A percentile compares a stretch with the other conserved stretches of the same genome.
These are phyloP conservation scores for Thamnophis elegans DNA, from an alignment of 2,797 vertebrate genomes.

Conservation along the genomic window DNA sequence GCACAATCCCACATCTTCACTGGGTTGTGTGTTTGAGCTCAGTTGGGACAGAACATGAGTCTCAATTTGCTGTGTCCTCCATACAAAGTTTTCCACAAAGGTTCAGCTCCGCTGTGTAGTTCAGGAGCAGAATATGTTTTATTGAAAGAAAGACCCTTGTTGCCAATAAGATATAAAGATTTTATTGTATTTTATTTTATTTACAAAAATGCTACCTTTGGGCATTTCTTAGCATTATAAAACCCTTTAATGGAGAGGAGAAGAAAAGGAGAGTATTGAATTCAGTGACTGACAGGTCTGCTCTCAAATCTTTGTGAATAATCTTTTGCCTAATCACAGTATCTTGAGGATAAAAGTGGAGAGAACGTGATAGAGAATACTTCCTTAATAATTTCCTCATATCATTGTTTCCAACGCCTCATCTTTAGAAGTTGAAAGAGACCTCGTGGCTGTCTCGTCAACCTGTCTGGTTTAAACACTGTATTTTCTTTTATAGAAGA, in stretches of 20 bases:
- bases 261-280: not conserved
- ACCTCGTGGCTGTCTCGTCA: not conserved
- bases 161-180: not conserved
- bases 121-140: not conserved
- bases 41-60: not conserved
- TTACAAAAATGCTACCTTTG: not conserved
- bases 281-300: not conserved
- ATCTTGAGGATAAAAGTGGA: not conserved
- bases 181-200: not conserved
- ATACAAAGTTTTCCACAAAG: not conserved
- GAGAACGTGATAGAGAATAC: not conserved
- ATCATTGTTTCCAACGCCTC: not conserved
- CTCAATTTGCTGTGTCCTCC: not conserved
- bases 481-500: not conserved
- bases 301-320: not conserved
- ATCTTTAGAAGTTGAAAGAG: conserved; percentile 30
- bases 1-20: not conserved
- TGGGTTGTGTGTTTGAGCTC: not conserved
- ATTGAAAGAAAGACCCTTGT: not conserved
- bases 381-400: not conserved
- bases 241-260: not conserved
- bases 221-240: not conserved
- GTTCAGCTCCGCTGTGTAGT: not conserved
- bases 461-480: not conserved
- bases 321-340: not conserved